A percentile compares a stretch with the other conserved stretches of the same genome.
Evolutionary conservation across 1,140 invertebrate genomes (phyloP).

Genomic region (Pemphigus obesinymphae): DNA sequence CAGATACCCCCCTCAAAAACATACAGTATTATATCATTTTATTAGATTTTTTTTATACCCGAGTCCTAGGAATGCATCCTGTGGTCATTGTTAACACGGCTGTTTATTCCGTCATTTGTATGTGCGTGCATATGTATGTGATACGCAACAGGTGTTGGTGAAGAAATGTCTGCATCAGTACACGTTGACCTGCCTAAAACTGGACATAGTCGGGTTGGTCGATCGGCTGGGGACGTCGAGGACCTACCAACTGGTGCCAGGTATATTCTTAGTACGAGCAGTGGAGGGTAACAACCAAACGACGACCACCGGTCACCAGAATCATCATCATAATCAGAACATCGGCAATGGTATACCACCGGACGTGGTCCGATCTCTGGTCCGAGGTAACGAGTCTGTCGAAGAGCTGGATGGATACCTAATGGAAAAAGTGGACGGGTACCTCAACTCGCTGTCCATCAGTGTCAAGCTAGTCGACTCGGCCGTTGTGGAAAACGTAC

Average conservation of each 20-base stretch:
- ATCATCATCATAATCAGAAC: neutral
- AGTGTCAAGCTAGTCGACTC: conserved; percentile 67
- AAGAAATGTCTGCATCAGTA: conserved; percentile 61
- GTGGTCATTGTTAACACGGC: too few species aligned
- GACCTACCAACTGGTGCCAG: conserved; percentile 58
- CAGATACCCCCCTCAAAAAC: too few species aligned
- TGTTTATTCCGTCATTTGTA: neutral
- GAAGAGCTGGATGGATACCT: conserved; percentile 44
- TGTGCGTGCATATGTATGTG: neutral
- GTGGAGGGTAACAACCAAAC: neutral
- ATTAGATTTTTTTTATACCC: too few species aligned
- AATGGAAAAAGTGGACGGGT: conserved; percentile 55
- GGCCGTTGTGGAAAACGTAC: conserved; percentile 56
- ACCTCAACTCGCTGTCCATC: conserved; percentile 67
- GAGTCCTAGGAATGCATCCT: too few species aligned
- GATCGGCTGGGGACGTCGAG: conserved; percentile 65
- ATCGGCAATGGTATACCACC: conserved; percentile 12
- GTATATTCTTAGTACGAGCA: conserved; percentile 25
- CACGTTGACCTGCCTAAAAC: conserved; percentile 71
- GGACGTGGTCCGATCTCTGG: conserved; percentile 35
- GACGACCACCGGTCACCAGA: neutral
- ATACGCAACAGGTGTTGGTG: conserved; percentile 43
- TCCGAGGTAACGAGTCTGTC: conserved; percentile 30
- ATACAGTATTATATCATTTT: too few species aligned
- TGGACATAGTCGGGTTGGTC: conserved; percentile 70